A percentile compares a stretch with the other conserved stretches of the same genome.
These are phyloP conservation scores for Phylloscopus whistleri DNA, from an alignment of 2,113 vertebrate genomes.

Conservation along the genomic window DNA sequence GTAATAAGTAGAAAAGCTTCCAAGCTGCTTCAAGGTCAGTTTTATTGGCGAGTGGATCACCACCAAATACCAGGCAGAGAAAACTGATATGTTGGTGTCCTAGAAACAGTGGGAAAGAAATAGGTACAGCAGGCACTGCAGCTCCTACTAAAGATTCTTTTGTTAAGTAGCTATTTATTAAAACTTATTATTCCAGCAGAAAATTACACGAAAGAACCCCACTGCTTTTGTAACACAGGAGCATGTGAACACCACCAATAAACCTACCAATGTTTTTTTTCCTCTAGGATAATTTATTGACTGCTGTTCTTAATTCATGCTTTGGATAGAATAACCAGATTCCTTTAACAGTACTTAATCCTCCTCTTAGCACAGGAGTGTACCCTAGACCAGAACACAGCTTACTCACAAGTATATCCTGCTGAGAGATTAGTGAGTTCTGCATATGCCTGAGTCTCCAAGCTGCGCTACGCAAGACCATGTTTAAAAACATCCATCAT, in stretches of 20 bases:
- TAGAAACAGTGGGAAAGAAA: background rate
- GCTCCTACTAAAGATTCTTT: background rate
- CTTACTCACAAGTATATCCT: background rate
- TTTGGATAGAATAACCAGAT: constrained; percentile 38
- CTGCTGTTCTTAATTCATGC: background rate
- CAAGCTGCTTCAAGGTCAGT: background rate
- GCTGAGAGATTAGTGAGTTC: constrained; percentile 33
- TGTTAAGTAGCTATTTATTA: background rate
- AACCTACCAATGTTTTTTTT: background rate
- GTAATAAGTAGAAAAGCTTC: constrained; percentile 22
- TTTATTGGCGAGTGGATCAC: background rate
- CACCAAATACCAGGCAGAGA: background rate
- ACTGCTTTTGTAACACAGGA: background rate
- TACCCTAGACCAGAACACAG: constrained; percentile 15
- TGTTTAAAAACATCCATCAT: constrained; percentile 28
- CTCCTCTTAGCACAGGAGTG: background rate
- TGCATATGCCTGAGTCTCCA: background rate
- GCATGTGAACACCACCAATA: background rate
- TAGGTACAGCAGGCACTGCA: background rate
- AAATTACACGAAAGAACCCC: background rate
- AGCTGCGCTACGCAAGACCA: background rate
- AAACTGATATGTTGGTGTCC: fast-evolving
- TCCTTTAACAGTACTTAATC: constrained; percentile 45
- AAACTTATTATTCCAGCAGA: background rate
- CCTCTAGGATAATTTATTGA: background rate